Conservation (phyloP, 1,140 invertebrate species). For the Chionoecetes opilio region DNA sequence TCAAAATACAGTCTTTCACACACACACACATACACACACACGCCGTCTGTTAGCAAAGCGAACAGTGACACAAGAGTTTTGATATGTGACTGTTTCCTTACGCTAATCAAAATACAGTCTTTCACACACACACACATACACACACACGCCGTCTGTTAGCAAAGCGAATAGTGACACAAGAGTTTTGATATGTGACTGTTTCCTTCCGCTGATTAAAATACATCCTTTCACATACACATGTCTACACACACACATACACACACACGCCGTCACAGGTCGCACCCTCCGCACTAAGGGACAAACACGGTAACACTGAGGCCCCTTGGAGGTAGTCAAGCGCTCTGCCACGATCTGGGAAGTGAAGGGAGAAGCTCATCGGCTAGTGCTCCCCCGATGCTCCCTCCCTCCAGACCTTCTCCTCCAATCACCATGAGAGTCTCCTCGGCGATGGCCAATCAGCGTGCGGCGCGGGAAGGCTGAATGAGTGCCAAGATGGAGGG, state of each 20-base stretch:
- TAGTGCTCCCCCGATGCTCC: neutral
- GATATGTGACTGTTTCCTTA: too few species aligned
- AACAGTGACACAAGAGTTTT: too few species aligned
- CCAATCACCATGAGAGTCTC: neutral
- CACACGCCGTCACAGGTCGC: neutral
- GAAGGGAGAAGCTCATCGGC: neutral
- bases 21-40: too few species aligned
- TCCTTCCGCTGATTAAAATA: neutral
- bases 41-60: too few species aligned
- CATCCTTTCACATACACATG: neutral
- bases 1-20: too few species aligned
- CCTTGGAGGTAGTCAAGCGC: neutral
- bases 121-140: too few species aligned
- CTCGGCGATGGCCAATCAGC: neutral
- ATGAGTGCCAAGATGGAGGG: slow-evolving; percentile 15
- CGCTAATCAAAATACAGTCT: too few species aligned
- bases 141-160: too few species aligned
- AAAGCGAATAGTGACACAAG: too few species aligned
- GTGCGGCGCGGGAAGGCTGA: neutral
- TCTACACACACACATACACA: slow-evolving; percentile 12
- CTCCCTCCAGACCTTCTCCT: neutral
- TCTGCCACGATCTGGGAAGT: neutral
- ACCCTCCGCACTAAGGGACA: neutral
- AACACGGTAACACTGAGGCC: neutral
- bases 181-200: too few species aligned